Percentiles rank a stretch among this genome's conserved stretches.
Evolutionary conservation across 2,888 invertebrate species (phyloP).

Genomic region (Chrysomela aeneicollis): DNA sequence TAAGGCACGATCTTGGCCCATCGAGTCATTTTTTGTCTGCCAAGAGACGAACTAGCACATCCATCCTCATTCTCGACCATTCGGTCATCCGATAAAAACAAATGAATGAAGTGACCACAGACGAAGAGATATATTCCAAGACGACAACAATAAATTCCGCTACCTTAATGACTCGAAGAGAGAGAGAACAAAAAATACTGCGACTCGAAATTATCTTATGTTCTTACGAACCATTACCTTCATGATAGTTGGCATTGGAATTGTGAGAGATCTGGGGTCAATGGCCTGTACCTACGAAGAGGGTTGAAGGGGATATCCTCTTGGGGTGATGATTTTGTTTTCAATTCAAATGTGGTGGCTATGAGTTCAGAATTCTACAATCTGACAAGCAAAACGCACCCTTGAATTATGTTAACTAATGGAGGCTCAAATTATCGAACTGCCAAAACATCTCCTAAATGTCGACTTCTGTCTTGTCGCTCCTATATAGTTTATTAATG

Average conservation of each 20-base stretch:
- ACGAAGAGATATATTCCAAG: constrained; percentile 10
- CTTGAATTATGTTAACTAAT: too few relatives aligned
- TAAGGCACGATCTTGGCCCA: too few relatives aligned
- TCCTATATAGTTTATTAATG: too few relatives aligned
- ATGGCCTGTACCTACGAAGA: constrained; percentile 13
- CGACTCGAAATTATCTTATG: constrained; percentile 36
- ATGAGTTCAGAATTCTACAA: too few relatives aligned
- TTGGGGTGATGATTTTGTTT: too few relatives aligned
- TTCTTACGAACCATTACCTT: constrained; percentile 31
- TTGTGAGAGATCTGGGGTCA: constrained; percentile 24
- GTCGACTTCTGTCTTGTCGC: too few relatives aligned
- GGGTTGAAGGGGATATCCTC: too few relatives aligned
- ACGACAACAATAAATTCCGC: constrained; percentile 25
- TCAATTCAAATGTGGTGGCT: too few relatives aligned
- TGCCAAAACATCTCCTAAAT: too few relatives aligned
- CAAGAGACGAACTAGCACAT: constrained; percentile 6
- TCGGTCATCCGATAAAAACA: constrained; percentile 29
- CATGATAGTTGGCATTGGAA: constrained; percentile 32
- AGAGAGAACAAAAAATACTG: constrained; percentile 27
- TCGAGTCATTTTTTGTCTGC: neutral
- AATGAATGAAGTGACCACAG: constrained; percentile 33
- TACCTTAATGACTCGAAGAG: constrained; percentile 26
- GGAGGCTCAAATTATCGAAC: too few relatives aligned
- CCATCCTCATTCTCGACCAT: constrained; percentile 24
- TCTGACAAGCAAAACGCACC: too few relatives aligned